Evolutionary conservation across 2,888 invertebrate species (phyloP), one percentile per base, ranked within the genome.

Genomic region (Oxycera nigricornis): DNA sequence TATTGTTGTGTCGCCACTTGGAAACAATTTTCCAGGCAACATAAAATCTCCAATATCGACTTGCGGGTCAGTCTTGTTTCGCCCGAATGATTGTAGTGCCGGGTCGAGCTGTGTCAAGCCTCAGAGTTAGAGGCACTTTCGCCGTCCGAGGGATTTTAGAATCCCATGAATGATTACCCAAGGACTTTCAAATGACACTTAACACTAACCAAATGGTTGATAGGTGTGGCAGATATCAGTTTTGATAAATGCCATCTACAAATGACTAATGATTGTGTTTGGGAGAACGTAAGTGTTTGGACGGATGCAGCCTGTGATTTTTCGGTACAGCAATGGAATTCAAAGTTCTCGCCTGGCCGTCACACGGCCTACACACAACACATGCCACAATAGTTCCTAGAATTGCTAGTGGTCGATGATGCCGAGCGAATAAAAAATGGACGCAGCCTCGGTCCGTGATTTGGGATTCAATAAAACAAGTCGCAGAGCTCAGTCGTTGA

Each of bases 161-260:
- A 77, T 61, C 76, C 75, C 78, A 79, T 81, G 81, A 81, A 76
- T 80, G 80, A 81, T 81, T 80, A 78, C 77, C 78, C 78, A 78
- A 79, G 79, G 80, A 78, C 74, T 78, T 77, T 62, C 75, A 78
- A 78, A 78, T 81, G 81, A 81, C 81, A 81, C 76, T 79, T 81
- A 79, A 81, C 81, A 79, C 76, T 77, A 74, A 77, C 76, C 76
- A 74, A 74, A 76, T 76, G 74, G 72, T 74, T 76, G 76, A 79
- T 76, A 78, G 77, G 78, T 76, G 78, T 79, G 78, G 78, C 78
- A 76, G 78, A 79, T 79, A 78, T 79, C 77, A 79, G 76, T 73
- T 78, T 79, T 79, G 79, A 79, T 79, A 79, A 79, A 79, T 79
- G 78, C 78, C 77, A 76, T 75, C 75, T 72, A 76, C 77, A 77